Percentiles rank a stretch among this genome's conserved stretches.
Evolutionary conservation across 2,113 vertebrate genomes (phyloP).

Genomic region (Gadus macrocephalus): DNA sequence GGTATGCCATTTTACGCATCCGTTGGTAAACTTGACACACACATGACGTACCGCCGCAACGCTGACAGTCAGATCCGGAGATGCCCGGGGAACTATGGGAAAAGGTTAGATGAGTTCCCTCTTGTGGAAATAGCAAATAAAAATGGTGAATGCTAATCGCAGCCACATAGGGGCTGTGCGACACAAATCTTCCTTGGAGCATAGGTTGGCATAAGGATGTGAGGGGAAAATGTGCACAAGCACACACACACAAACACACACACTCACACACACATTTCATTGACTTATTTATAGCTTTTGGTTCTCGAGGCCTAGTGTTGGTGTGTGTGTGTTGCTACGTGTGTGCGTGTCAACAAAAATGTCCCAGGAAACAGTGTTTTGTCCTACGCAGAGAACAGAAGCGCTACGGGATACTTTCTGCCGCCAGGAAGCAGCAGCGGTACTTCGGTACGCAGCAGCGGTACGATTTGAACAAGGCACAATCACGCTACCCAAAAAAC

Average conservation of each 20-base stretch:
- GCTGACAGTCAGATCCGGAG: constrained; percentile 16
- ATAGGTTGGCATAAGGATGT: constrained; percentile 3
- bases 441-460: constrained; percentile 41
- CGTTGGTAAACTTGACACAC: no score
- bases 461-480: constrained; percentile 45
- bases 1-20: no score
- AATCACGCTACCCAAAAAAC: constrained; percentile 9
- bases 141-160: constrained; percentile 35
- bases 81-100: constrained; percentile 28
- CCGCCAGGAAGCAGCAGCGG: constrained; percentile 41
- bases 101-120: constrained; percentile 38
- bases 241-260: constrained; percentile 16
- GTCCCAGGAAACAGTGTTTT: constrained; percentile 46
- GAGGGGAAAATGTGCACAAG: not conserved
- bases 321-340: constrained; percentile 26
- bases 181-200: no score
- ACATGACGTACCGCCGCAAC: no score
- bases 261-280: constrained; percentile 35
- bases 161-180: not conserved
- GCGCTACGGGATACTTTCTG: constrained; percentile 15
- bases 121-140: constrained; percentile 6
- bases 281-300: constrained; percentile 54
- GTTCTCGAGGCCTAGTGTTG: constrained; percentile 42
- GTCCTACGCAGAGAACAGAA: constrained; percentile 9
- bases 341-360: constrained; percentile 57